Evolutionary conservation across 2,113 vertebrate species (phyloP), one percentile per base, ranked within the genome.

Genomic region (Centropus bengalensis): DNA sequence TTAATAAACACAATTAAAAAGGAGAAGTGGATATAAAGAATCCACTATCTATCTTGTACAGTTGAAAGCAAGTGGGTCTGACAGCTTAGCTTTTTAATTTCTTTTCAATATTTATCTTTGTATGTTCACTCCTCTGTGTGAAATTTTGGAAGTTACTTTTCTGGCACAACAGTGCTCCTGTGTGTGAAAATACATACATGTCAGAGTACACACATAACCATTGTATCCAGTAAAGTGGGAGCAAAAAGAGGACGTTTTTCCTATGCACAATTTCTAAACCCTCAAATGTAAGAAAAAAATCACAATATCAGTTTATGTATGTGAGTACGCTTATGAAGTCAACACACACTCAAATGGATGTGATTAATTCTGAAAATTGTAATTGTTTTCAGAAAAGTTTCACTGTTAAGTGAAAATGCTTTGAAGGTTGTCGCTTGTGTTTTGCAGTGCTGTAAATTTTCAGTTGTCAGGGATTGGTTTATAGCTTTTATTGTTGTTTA

Each of bases 401-500:
- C 47, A 49, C 22, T 45, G 10, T 59, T 69, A 69, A 91, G 36
- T 45, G 17, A 75, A 91, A 94, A 44, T 40, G 83, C 32, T 63
- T 27, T 71, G 36, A 74, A 26, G 17, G 18, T 54, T 8, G 8
- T 89, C 47, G 59, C 23, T 90, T 66, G 12, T 2, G 3, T 74
- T 96, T 90, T 79, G 12, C 45, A 44, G 51, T 76, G 21, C 12
- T 1, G 1, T 89, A 89, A 91, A 87, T 85, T 91, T 86, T 84
- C n/a, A 79, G 49, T 86, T 76, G 27, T 54, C 32, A 58, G 32
- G 24, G 55, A 68, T 80, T 87, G 49, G 19, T 64, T 93, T 95
- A 54, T 54, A 49, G 13, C 6, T 89, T 81, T 82, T 88, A 49
- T 75, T 86, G 40, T 91, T 91, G 93, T 58, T 94, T 95, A 80